A percentile compares a stretch with the other conserved stretches of the same genome.
phyloP scores from a whole-genome alignment of 2,888 invertebrate genomes.

The Drymonia ruficornis region DNA sequence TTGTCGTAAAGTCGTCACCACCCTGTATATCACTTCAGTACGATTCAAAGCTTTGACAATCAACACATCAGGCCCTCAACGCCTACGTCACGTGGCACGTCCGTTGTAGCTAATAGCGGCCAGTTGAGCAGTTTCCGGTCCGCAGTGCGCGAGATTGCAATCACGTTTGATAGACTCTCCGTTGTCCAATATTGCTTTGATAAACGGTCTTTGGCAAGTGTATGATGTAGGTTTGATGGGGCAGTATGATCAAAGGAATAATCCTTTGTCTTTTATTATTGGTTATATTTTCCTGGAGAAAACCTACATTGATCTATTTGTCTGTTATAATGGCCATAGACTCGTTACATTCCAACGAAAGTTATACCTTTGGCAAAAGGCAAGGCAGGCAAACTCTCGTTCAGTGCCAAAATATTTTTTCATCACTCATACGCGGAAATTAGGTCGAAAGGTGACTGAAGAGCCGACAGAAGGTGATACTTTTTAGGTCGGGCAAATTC shows the following conservation, averaged over 20 bases:
- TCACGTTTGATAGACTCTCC: conserved; percentile 5
- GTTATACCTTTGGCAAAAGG: too few relatives aligned
- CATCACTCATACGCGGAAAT: too few relatives aligned
- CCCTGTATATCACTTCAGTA: not conserved
- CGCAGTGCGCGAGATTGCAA: conserved; percentile 5
- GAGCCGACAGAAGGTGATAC: too few relatives aligned
- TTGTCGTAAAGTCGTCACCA: too few relatives aligned
- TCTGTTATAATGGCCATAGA: too few relatives aligned
- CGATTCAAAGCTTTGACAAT: conserved; percentile 10
- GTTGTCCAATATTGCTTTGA: conserved; percentile 7
- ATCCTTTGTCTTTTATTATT: not conserved
- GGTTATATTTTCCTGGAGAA: not conserved
- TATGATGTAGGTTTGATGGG: not conserved
- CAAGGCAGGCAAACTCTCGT: too few relatives aligned
- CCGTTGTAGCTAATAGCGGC: conserved; percentile 4
- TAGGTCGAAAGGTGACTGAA: too few relatives aligned
- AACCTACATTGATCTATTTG: too few relatives aligned
- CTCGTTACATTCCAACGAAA: too few relatives aligned
- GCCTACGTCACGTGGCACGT: conserved; percentile 1
- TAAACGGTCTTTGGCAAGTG: conserved; percentile 1
- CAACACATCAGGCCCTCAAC: conserved; percentile 1
- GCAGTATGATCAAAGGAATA: not conserved
- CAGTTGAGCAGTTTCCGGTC: conserved; percentile 7
- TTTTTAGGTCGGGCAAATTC: too few relatives aligned
- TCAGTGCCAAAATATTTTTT: too few relatives aligned